Evolutionary conservation across 2,113 vertebrate species (phyloP).

Genomic region (Cyprinodon variegatus): DNA sequence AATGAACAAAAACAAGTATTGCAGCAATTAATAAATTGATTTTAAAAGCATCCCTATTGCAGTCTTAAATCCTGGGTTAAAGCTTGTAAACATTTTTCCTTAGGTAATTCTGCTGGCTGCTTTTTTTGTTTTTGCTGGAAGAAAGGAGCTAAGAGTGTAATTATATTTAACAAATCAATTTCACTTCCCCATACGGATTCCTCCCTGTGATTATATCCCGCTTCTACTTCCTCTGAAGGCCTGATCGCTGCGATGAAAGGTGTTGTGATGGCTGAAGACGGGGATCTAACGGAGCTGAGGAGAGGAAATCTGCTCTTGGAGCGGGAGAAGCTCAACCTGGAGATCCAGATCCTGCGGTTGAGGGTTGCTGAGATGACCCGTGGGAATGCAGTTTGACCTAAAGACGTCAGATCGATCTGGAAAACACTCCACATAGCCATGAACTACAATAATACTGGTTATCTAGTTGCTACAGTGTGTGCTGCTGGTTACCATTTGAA

Average conservation of each 20-base stretch:
- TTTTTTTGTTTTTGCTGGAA: background rate
- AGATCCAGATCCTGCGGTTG: conserved; percentile 54
- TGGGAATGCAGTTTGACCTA: background rate
- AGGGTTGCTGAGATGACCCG: conserved; percentile 28
- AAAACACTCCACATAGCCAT: background rate
- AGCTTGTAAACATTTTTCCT: background rate
- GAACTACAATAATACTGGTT: background rate
- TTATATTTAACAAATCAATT: background rate
- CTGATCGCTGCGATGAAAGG: background rate
- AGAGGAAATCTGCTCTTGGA: conserved; percentile 63
- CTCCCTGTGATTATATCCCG: background rate
- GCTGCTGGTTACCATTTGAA: no score
- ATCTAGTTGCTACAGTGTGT: no score
- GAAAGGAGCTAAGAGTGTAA: background rate
- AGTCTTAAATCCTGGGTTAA: no score
- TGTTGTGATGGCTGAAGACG: background rate
- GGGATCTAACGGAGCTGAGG: conserved; percentile 44
- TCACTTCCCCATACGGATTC: background rate
- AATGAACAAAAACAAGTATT: no score
- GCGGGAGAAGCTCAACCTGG: conserved; percentile 58
- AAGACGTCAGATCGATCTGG: background rate
- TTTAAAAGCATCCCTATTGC: no score
- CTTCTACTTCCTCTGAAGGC: conserved; percentile 1
- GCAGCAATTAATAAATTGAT: no score
- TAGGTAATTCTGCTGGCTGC: background rate